Conservation (phyloP, 2,113 vertebrate genomes). For the Misgurnus mizolepis region DNA sequence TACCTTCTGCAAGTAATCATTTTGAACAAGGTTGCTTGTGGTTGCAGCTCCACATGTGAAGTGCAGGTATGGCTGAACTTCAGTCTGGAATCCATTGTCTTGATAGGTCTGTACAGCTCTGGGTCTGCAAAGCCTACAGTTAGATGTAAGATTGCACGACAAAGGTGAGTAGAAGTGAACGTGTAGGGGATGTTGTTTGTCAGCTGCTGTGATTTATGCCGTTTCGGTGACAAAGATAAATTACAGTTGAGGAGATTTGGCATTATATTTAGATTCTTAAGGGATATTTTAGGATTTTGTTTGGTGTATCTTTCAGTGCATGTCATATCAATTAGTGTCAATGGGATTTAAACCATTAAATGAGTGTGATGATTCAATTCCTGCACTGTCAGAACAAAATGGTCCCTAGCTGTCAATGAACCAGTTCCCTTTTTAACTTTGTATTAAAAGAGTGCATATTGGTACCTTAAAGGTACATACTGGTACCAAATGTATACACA, state of each 20-base stretch:
- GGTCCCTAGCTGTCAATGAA: too few relatives aligned
- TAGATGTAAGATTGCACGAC: slow-evolving; percentile 13
- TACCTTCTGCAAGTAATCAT: slow-evolving; percentile 13
- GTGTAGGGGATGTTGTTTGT: slow-evolving; percentile 46
- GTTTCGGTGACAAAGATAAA: slow-evolving; percentile 45
- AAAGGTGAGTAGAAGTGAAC: slow-evolving; percentile 29
- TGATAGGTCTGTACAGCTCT: slow-evolving; percentile 19
- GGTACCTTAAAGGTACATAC: too few relatives aligned
- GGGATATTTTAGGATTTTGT: not conserved
- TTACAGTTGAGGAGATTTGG: slow-evolving; percentile 35
- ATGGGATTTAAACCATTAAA: slow-evolving; percentile 20
- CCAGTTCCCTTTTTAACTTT: too few relatives aligned
- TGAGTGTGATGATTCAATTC: slow-evolving; percentile 10
- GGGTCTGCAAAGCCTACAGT: slow-evolving; percentile 2
- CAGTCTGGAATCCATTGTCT: slow-evolving; percentile 33
- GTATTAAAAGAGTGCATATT: too few relatives aligned
- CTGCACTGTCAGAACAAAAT: not conserved
- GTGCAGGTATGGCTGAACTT: slow-evolving; percentile 35
- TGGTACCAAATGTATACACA: too few relatives aligned
- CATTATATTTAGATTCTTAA: slow-evolving; percentile 44
- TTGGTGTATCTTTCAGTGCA: not conserved
- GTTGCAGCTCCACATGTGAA: slow-evolving; percentile 22
- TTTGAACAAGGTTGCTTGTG: slow-evolving; percentile 21
- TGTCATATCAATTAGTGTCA: slow-evolving; percentile 34
- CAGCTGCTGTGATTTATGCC: slow-evolving; percentile 30